A percentile compares a stretch with the other conserved stretches of the same genome.
These are phyloP conservation scores for Colinus virginianus DNA, from an alignment of 2,113 vertebrate species.

Conservation along the genomic window DNA sequence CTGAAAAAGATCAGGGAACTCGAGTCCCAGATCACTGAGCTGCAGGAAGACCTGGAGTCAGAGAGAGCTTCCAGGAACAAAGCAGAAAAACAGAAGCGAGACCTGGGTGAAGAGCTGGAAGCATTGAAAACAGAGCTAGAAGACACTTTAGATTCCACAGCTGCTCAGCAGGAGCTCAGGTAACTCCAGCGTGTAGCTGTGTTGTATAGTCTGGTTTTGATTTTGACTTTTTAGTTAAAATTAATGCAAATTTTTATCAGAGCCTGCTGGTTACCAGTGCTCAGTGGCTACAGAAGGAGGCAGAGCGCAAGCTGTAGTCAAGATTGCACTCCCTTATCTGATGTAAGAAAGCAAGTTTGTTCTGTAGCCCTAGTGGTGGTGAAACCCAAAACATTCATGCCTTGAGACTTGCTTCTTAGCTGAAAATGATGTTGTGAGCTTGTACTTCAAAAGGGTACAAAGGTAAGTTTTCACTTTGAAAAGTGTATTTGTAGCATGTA, in stretches of 20 bases:
- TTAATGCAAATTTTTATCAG: background rate
- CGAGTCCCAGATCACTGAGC: conserved; percentile 93
- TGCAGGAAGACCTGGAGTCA: conserved; percentile 96
- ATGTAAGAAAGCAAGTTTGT: background rate
- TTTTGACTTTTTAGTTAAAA: background rate
- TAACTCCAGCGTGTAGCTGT: conserved; percentile 50
- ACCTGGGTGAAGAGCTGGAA: conserved; percentile 96
- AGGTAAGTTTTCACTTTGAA: background rate
- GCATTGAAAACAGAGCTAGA: conserved; percentile 96
- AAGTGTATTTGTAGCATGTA: background rate
- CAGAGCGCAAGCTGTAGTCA: background rate
- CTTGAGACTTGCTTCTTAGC: background rate
- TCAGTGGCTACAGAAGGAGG: background rate
- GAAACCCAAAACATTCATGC: background rate
- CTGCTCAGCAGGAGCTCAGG: conserved; percentile 96
- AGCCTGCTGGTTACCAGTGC: background rate
- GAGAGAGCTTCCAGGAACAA: conserved; percentile 89
- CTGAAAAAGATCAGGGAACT: conserved; percentile 96
- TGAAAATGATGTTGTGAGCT: background rate
- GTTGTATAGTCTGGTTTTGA: background rate
- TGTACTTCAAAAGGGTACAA: background rate
- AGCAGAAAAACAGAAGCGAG: conserved; percentile 95
- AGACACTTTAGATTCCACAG: conserved; percentile 95
- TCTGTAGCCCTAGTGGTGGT: background rate
- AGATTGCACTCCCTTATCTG: background rate